phyloP scores from a whole-genome alignment of 2,888 invertebrate species.

The Drepana falcataria region DNA sequence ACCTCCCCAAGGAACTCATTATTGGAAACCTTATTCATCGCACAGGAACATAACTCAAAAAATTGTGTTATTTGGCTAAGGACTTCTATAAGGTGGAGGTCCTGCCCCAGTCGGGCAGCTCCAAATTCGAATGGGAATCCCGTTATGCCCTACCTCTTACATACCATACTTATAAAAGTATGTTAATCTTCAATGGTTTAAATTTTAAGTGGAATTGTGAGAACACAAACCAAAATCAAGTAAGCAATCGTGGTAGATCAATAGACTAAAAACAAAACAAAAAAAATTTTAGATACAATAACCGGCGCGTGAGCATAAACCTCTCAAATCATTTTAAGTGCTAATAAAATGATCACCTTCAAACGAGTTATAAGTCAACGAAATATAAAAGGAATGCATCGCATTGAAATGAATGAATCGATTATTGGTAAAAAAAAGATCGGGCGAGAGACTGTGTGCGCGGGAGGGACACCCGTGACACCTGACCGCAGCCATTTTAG shows the following conservation, averaged over 20 bases:
- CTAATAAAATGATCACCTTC: constrained; percentile 14
- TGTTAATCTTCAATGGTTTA: no score
- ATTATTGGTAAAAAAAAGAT: constrained; percentile 65
- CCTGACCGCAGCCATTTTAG: constrained; percentile 78
- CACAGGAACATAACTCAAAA: no score
- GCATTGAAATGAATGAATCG: constrained; percentile 68
- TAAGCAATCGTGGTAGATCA: neutral
- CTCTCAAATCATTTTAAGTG: constrained; percentile 3
- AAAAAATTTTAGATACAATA: neutral
- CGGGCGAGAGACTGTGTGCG: constrained; percentile 26
- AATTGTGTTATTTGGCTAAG: no score
- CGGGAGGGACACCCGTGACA: constrained; percentile 59
- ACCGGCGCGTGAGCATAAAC: neutral
- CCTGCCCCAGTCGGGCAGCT: no score
- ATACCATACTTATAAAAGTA: no score
- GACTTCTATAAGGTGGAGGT: no score
- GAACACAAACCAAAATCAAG: no score
- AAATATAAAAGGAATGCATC: constrained; percentile 54
- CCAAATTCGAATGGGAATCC: no score
- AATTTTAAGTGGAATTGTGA: no score
- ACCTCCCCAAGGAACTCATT: no score
- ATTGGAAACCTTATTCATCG: no score
- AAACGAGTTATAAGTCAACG: constrained; percentile 27
- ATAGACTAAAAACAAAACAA: neutral
- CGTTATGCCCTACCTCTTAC: no score